Evolutionary conservation across 2,113 vertebrate genomes (phyloP), one percentile per base, ranked within the genome.

Genomic region (Rutilus rutilus): DNA sequence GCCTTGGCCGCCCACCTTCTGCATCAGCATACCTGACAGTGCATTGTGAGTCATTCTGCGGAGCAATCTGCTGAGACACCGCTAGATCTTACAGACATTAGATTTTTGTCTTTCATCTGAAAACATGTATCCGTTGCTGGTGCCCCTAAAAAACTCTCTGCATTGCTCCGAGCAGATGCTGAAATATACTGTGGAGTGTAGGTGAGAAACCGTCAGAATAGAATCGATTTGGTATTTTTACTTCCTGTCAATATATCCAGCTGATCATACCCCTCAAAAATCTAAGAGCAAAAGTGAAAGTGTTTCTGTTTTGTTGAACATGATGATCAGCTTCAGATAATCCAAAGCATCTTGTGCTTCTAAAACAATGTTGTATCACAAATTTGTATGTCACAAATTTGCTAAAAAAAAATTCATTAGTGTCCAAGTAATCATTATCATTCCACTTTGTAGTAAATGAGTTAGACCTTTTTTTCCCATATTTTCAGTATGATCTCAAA

Each of bases 11-110:
- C 84, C 97, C 98, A 0, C 98, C 97, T 2, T 97, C 97, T 1
- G 97, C 98, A 93, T 98, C 96, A 2, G 97, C 98, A 65, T 96
- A 97, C 94, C 94, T 99, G 93, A 96, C 95, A 2, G 97, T 99
- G 94, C 97, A 99, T 93, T 99, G 98, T 99, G 90, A 98, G 98
- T 96, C 25, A 23, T 57, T 57, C 6, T 3, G 12, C 19, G 21
- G 54, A 57, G 54, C 19, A 23, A 30, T 21, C 62, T n/a, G 12
- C 60, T 27, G 78, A 79, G 14, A 47, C 27, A 67, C 25, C 10
- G 36, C 64, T 42, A 64, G 33, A 45, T 76, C 74, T 47, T 23
- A 57, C 54, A 19, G 0, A 78, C 17, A 33, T 14, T 45, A 25
- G 52, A 27, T 12, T 27, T 12, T 57, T 30, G 39, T 30, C 45